A percentile compares a stretch with the other conserved stretches of the same genome.
phyloP scores from a whole-genome alignment of 2,888 invertebrate genomes.

The Venusia cambrica region DNA sequence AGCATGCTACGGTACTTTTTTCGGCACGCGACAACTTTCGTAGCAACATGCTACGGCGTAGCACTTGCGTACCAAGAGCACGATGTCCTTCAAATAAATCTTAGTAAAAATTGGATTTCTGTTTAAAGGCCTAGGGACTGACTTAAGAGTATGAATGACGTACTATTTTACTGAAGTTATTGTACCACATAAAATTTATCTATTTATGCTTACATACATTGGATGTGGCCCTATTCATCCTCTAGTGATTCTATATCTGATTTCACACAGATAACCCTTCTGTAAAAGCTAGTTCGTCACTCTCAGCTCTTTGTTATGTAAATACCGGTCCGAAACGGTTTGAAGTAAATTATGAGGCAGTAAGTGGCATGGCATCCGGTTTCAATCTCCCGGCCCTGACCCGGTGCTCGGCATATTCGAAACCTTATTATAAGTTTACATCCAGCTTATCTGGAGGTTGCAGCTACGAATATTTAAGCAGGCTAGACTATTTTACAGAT shows the following conservation, averaged over 20 bases:
- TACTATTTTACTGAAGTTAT: too few relatives aligned
- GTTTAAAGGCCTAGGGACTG: slow-evolving; percentile 1
- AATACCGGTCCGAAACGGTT: slow-evolving; percentile 14
- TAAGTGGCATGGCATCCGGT: slow-evolving; percentile 18
- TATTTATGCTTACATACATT: too few relatives aligned
- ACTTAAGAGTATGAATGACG: too few relatives aligned
- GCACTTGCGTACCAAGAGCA: slow-evolving; percentile 9
- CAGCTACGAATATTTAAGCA: slow-evolving; percentile 10
- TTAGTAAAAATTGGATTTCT: neutral
- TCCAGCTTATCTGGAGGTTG: slow-evolving; percentile 11
- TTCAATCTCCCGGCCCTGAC: slow-evolving; percentile 6
- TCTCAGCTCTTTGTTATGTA: slow-evolving; percentile 13
- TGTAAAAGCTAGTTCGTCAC: slow-evolving; percentile 8
- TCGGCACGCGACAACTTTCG: slow-evolving; percentile 14
- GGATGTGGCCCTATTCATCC: too few relatives aligned
- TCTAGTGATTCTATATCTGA: slow-evolving; percentile 13
- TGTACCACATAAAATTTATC: too few relatives aligned
- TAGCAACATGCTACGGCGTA: slow-evolving; percentile 18
- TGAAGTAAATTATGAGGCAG: slow-evolving; percentile 15
- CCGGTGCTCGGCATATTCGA: slow-evolving; percentile 5
- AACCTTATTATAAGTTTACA: slow-evolving; percentile 18
- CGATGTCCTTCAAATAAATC: slow-evolving; percentile 4
- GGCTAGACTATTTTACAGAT: too few relatives aligned
- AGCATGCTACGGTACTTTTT: slow-evolving; percentile 16
- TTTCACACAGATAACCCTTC: slow-evolving; percentile 13